Percentiles rank a stretch among this genome's conserved stretches.
phyloP scores from a whole-genome alignment of 2,113 vertebrate species.

The Neogobius melanostomus region DNA sequence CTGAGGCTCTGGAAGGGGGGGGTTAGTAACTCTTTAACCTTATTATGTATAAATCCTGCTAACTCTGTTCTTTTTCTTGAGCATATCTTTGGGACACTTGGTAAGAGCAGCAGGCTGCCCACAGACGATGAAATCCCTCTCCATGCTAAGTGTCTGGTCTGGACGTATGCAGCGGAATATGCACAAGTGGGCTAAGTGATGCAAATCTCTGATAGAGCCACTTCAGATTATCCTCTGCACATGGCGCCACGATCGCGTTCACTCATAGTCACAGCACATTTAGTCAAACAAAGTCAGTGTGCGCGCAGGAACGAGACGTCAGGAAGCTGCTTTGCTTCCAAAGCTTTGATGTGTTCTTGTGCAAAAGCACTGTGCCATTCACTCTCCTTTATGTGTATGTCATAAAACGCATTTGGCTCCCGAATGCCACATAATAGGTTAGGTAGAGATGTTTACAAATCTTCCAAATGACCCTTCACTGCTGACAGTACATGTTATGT shows the following conservation, averaged over 20 bases:
- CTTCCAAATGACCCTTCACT: slow-evolving; percentile 64
- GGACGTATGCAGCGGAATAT: slow-evolving; percentile 45
- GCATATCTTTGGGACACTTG: slow-evolving; percentile 27
- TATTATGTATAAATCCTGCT: too few species aligned
- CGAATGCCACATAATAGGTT: slow-evolving; percentile 63
- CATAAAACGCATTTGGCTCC: slow-evolving; percentile 30
- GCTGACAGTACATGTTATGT: slow-evolving; percentile 53
- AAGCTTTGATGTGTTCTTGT: slow-evolving; percentile 4
- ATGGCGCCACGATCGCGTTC: slow-evolving; percentile 40
- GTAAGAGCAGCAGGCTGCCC: slow-evolving; percentile 48
- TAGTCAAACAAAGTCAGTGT: slow-evolving; percentile 44
- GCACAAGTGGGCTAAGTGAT: slow-evolving; percentile 58
- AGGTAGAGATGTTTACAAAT: slow-evolving; percentile 67
- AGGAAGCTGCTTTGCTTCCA: slow-evolving; percentile 13
- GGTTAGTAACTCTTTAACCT: too few species aligned
- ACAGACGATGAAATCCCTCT: slow-evolving; percentile 51
- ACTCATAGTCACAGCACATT: slow-evolving; percentile 48
- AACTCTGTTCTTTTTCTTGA: slow-evolving; percentile 5
- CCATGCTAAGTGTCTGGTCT: slow-evolving; percentile 52
- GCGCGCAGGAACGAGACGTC: slow-evolving; percentile 27
- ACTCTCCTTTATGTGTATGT: slow-evolving; percentile 50
- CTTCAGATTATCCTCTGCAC: slow-evolving; percentile 56
- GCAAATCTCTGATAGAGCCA: slow-evolving; percentile 61
- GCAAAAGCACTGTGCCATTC: slow-evolving; percentile 48
- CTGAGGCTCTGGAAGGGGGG: too few species aligned